Evolutionary conservation across 37 sponge, comb jelly and placozoan species (phyloP).

Genomic region (Oopsacas minuta): DNA sequence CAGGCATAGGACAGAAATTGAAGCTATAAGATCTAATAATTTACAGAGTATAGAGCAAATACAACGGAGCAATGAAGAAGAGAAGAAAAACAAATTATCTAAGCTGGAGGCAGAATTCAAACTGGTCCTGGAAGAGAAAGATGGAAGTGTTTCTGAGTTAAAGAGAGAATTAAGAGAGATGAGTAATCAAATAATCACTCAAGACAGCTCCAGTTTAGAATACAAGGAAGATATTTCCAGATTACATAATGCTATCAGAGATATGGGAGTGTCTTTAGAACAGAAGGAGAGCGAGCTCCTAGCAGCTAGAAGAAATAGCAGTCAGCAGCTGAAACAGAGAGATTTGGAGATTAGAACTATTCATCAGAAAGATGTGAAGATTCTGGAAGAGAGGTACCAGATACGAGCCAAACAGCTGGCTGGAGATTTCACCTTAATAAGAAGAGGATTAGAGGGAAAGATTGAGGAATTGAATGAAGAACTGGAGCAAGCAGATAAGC

Average conservation of each 20-base stretch:
- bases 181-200: neutral
- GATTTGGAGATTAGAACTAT: neutral
- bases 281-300: slow-evolving; percentile 15
- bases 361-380: neutral
- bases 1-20: neutral
- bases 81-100: neutral
- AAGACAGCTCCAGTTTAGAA: neutral
- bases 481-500: neutral
- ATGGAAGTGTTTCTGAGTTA: neutral
- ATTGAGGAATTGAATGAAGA: neutral
- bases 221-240: neutral
- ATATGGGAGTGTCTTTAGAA: neutral
- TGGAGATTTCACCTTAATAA: neutral
- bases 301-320: neutral
- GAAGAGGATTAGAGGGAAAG: neutral
- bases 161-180: neutral
- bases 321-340: neutral
- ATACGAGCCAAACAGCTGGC: slow-evolving; percentile 9
- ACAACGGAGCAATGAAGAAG: neutral
- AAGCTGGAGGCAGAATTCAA: neutral
- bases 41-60: neutral
- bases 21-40: neutral
- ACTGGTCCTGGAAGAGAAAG: neutral
- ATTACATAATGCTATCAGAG: neutral
- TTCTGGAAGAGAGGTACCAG: neutral